Percentiles rank a stretch among this genome's conserved stretches.
phyloP scores from a whole-genome alignment of 2,113 vertebrate species.

The Isurus oxyrinchus region DNA sequence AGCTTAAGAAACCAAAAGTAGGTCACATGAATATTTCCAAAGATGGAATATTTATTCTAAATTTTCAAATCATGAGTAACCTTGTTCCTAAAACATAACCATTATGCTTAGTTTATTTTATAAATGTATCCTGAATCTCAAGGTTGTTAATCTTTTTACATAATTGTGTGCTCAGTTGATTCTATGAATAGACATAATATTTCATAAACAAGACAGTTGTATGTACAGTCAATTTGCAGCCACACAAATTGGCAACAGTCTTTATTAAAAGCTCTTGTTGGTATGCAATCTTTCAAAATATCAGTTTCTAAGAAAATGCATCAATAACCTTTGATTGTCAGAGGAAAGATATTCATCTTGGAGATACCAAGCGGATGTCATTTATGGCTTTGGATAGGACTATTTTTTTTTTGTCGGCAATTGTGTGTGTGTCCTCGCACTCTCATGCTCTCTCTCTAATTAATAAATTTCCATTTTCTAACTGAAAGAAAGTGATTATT shows the following conservation, averaged over 20 bases:
- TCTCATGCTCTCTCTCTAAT: background rate
- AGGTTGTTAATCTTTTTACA: background rate
- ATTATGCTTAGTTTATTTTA: background rate
- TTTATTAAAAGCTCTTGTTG: background rate
- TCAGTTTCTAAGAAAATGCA: background rate
- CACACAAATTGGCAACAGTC: background rate
- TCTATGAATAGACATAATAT: background rate
- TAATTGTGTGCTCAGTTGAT: background rate
- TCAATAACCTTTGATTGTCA: background rate
- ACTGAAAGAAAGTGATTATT: background rate
- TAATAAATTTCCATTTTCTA: background rate
- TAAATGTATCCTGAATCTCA: background rate
- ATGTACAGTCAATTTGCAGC: background rate
- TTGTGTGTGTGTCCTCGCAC: background rate
- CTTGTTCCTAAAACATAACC: background rate
- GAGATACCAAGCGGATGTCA: background rate
- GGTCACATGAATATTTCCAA: background rate
- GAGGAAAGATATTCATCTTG: background rate
- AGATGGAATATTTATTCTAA: background rate
- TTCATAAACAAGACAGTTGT: background rate
- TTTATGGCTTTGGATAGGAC: background rate
- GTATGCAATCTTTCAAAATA: background rate
- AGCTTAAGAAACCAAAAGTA: background rate
- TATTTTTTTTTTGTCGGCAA: background rate
- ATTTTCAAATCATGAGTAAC: background rate